phyloP scores from a whole-genome alignment of 2,797 vertebrate species.

The Staurois parvus region DNA sequence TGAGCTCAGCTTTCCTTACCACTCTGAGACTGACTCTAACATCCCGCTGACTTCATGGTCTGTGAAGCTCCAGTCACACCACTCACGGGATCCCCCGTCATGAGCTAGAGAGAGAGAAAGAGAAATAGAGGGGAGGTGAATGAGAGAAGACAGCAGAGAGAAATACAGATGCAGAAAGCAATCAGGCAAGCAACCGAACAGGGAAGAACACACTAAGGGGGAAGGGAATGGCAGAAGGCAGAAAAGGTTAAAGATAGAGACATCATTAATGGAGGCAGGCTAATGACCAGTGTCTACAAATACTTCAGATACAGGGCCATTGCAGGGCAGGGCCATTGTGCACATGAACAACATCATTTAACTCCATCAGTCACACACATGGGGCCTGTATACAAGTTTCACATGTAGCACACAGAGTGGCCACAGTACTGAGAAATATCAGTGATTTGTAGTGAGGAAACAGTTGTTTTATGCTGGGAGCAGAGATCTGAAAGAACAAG shows the following conservation, averaged over 20 bases:
- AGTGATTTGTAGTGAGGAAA: background rate
- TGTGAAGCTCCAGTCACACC: conserved; percentile 73
- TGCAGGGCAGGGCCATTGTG: background rate
- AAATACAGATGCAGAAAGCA: conserved; percentile 36
- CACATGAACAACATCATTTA: background rate
- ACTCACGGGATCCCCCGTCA: conserved; percentile 61
- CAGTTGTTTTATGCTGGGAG: conserved; percentile 2
- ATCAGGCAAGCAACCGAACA: conserved; percentile 37
- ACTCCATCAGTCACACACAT: background rate
- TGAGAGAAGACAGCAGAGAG: conserved; percentile 54
- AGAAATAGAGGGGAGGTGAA: conserved; percentile 38
- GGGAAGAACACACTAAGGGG: background rate
- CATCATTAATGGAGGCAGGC: background rate
- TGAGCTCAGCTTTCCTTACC: conserved; percentile 77
- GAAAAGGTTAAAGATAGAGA: background rate
- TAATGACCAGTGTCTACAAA: background rate
- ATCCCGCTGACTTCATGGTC: conserved; percentile 59
- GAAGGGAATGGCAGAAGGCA: background rate
- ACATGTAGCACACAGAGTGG: too few species aligned
- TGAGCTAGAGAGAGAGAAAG: conserved; percentile 40
- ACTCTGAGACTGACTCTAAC: conserved; percentile 71
- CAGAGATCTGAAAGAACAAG: background rate
- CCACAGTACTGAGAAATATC: background rate
- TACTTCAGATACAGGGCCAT: background rate
- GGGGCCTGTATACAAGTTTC: background rate